These are phyloP conservation scores for Drosophila tripunctata DNA, from an alignment of 2,888 invertebrate genomes.

Conservation along the genomic window DNA sequence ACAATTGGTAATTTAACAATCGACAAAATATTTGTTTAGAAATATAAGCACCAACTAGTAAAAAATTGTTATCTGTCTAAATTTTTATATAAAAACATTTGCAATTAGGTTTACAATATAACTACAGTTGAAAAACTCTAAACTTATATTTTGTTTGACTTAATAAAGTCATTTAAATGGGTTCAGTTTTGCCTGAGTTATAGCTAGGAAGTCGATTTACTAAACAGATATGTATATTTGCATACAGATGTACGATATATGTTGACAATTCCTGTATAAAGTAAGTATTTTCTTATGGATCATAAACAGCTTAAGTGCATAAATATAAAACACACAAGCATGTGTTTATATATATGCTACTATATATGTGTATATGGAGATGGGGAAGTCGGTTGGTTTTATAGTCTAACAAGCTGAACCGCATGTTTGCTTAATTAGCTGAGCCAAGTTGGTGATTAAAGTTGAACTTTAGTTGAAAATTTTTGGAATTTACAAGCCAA, in stretches of 20 bases:
- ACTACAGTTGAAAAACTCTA: neutral
- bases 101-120: too few species aligned
- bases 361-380: conserved; percentile 1
- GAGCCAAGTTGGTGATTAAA: conserved; percentile 6
- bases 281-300: neutral
- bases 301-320: neutral
- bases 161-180: neutral
- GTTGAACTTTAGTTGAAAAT: conserved; percentile 6
- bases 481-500: conserved; percentile 22
- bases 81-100: too few species aligned
- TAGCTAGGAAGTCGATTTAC: neutral
- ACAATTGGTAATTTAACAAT: conserved; percentile 1
- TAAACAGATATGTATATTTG: too few species aligned
- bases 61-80: neutral
- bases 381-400: conserved; percentile 1
- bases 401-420: neutral
- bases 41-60: neutral
- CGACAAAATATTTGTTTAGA: neutral
- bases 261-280: neutral
- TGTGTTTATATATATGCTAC: neutral
- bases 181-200: neutral
- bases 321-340: neutral
- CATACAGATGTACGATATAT: neutral
- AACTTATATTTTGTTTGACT: too few species aligned
- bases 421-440: conserved; percentile 36